These are phyloP conservation scores for Bellardia pandia DNA, from an alignment of 2,888 invertebrate genomes.

Conservation along the genomic window DNA sequence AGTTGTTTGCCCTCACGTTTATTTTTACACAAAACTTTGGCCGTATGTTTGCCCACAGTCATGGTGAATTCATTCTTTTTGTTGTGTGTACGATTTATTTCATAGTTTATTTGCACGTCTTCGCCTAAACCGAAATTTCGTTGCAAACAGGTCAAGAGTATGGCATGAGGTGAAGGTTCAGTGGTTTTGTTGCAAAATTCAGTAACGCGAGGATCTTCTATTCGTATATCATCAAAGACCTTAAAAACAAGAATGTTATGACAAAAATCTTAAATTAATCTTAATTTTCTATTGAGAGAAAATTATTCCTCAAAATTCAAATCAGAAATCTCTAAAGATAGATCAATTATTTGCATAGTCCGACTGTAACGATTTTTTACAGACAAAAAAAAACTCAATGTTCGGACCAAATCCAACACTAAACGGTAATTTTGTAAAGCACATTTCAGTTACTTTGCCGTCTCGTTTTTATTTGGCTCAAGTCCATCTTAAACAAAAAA, in stretches of 20 bases:
- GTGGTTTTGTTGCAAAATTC: constrained; percentile 98
- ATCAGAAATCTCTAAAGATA: no score
- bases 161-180: constrained; percentile 97
- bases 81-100: constrained; percentile 93
- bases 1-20: constrained; percentile 98
- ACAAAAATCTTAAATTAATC: background rate
- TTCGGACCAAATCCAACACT: no score
- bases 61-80: constrained; percentile 97
- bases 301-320: no score
- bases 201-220: constrained; percentile 96
- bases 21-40: constrained; percentile 96
- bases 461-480: no score
- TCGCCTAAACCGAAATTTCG: constrained; percentile 94
- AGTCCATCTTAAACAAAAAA: no score
- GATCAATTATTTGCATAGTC: no score
- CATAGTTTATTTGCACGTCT: constrained; percentile 93
- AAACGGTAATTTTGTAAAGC: no score
- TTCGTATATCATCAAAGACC: constrained; percentile 96
- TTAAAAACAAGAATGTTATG: constrained; percentile 78
- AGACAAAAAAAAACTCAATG: no score
- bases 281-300: no score
- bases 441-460: no score
- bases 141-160: constrained; percentile 95
- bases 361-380: no score
- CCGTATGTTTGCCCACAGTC: constrained; percentile 96